phyloP scores from a whole-genome alignment of 2,113 vertebrate species.

The Phrynosoma blainvillii region DNA sequence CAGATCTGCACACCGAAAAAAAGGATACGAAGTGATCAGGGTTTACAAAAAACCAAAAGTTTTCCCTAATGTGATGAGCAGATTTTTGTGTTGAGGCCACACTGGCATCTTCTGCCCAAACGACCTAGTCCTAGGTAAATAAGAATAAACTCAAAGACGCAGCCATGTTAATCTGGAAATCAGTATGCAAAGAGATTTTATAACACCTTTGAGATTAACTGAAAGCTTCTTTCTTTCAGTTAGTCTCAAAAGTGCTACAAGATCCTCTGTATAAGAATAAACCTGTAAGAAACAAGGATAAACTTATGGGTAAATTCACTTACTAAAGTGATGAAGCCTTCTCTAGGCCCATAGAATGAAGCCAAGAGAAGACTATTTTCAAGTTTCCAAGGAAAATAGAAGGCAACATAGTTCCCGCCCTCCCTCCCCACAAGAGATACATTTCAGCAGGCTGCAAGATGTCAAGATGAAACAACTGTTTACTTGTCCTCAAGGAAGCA shows the following conservation, averaged over 20 bases:
- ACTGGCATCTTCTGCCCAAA: not conserved
- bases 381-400: not conserved
- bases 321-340: not conserved
- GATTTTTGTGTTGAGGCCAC: not conserved
- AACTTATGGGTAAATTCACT: not conserved
- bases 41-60: not conserved
- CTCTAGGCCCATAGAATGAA: not conserved
- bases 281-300: no score
- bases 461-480: not conserved
- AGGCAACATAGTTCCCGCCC: not conserved
- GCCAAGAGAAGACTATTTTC: not conserved
- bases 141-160: no score
- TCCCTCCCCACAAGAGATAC: not conserved
- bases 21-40: not conserved
- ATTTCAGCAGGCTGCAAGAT: not conserved
- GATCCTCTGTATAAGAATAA: no score
- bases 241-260: no score
- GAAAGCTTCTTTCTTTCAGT: no score
- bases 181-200: no score
- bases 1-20: not conserved
- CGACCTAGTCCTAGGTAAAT: no score
- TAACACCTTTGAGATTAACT: no score
- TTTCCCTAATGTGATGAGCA: not conserved
- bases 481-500: slow-evolving; percentile 13
- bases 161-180: no score